Base-by-base conservation (phyloP, 2,113 vertebrate genomes). In the Nerophis ophidion region DNA sequence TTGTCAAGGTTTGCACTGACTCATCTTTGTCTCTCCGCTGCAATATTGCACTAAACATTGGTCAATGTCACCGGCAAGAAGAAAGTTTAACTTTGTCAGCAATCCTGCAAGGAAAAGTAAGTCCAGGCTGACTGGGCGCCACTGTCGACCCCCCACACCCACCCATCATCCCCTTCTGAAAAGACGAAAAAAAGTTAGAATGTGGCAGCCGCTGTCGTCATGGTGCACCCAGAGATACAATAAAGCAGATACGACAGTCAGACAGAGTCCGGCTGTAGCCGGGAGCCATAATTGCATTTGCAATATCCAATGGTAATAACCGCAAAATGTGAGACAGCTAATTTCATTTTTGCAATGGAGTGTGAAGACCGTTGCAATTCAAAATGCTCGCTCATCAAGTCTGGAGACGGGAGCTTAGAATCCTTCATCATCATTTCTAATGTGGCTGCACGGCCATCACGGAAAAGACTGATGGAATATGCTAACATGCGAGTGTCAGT, bases 261-360 rank as follows among this genome's bases (percentile, higher is more conserved):
- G 51, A 71, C 55, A 70, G 68, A 75, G 71, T 77, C 66, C 68
- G 70, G 71, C 60, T 14, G 19, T 51, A 42, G 4, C 65, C 52
- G 53, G 61, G 59, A 62, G 73, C 35, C 56, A 57, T 79, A 87
- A 84, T 81, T 86, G 57, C 79, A 77, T 81, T 83, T 79, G 79
- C 73, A 67, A 60, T 71, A 76, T 82, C 76, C 65, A 75, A 13
- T 63, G 60, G 72, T 81, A 70, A 80, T 79, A 71, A 75, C 53
- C 40, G 49, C 64, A 34, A 77, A 71, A 78, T 44, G 45, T 63
- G 65, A 65, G 55, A 69, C 14, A 57, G 67, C 70, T 77, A 82
- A 82, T 80, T 84, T 73, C 61, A 68, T 72, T 70, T 70, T 71
- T 65, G 66, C 79, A 77, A 66, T 75, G 71, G 57, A 79, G 79